Conservation (phyloP, 2,113 vertebrate species). For the Proteles cristata region DNA sequence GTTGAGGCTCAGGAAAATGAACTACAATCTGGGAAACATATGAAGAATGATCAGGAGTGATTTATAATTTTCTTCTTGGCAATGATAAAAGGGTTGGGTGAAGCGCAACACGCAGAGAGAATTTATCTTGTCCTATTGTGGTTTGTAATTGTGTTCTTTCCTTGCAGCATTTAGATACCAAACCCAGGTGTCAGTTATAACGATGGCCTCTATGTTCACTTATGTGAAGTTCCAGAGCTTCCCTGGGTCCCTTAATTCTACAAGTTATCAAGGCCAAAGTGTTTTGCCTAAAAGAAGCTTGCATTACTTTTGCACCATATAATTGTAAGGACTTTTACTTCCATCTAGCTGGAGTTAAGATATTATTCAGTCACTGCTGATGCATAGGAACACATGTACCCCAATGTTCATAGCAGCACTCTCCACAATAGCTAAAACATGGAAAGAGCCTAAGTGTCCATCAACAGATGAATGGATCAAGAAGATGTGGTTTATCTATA, state of each 20-base stretch:
- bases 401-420: no score
- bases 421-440: no score
- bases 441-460: no score
- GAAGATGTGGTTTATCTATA: no score
- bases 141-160: neutral
- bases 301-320: neutral
- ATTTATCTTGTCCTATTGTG: slow-evolving; percentile 56
- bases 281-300: slow-evolving; percentile 19
- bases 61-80: slow-evolving; percentile 68
- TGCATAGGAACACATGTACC: no score
- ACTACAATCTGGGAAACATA: slow-evolving; percentile 78
- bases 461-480: no score
- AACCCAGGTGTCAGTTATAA: slow-evolving; percentile 10
- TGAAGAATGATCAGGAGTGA: slow-evolving; percentile 74
- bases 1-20: slow-evolving; percentile 57
- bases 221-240: neutral
- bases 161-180: neutral
- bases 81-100: slow-evolving; percentile 68
- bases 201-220: neutral
- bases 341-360: neutral
- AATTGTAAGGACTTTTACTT: neutral
- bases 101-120: slow-evolving; percentile 42
- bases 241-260: neutral
- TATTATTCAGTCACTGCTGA: neutral
- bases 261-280: neutral